A percentile compares a stretch with the other conserved stretches of the same genome.
phyloP scores from a whole-genome alignment of 2,113 vertebrate species.

The Hyperopisus bebe region DNA sequence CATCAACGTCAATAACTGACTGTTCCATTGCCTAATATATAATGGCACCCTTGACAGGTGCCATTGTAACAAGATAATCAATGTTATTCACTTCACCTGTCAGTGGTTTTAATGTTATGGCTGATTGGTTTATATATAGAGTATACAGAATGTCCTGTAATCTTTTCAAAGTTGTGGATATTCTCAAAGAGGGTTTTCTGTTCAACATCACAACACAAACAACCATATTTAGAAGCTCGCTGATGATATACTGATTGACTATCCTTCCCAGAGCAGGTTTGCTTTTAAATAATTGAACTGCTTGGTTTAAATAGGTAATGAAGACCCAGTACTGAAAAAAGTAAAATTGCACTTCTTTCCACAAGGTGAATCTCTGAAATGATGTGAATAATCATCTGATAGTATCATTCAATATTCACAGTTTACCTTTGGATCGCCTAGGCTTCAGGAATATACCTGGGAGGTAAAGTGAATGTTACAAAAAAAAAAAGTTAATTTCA shows the following conservation, averaged over 20 bases:
- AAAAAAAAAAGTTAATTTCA: neutral
- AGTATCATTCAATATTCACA: neutral
- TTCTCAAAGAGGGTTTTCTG: neutral
- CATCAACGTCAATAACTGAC: neutral
- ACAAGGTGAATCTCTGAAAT: neutral
- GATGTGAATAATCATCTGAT: neutral
- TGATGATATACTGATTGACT: neutral
- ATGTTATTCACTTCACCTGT: neutral
- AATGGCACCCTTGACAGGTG: neutral
- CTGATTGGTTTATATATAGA: neutral
- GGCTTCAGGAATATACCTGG: neutral
- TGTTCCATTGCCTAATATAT: neutral
- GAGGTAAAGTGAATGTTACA: neutral
- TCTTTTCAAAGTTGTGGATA: neutral
- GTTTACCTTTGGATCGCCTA: neutral
- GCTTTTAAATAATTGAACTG: conserved; percentile 3
- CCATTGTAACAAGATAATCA: neutral
- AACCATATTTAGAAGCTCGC: neutral
- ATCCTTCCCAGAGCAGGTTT: neutral
- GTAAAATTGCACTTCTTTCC: neutral
- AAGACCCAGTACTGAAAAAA: neutral
- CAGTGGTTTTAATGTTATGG: neutral
- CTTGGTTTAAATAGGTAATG: conserved; percentile 10
- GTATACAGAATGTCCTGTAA: neutral
- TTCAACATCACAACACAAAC: neutral